Evolutionary conservation across 64 coral and sea anemone species (phyloP).

Genomic region (Porites australiensis): DNA sequence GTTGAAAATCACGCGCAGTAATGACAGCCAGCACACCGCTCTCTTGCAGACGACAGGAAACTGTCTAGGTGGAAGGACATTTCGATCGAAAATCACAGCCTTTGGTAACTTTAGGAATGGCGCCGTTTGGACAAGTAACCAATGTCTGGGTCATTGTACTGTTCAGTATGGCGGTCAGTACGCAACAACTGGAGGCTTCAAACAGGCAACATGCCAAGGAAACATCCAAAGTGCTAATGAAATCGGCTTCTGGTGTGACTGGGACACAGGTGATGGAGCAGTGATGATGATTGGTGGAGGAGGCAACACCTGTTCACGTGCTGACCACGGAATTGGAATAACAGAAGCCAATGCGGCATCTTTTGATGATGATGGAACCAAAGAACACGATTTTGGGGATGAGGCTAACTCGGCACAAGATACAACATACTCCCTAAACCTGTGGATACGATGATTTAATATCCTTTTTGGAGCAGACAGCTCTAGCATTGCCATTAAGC

Average conservation of each 20-base stretch:
- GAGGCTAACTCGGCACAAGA: too few relatives aligned
- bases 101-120: conserved; percentile 28
- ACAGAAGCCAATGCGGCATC: too few relatives aligned
- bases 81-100: conserved; percentile 21
- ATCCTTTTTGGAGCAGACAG: too few relatives aligned
- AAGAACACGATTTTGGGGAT: too few relatives aligned
- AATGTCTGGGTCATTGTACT: conserved; percentile 27
- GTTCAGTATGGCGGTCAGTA: not conserved
- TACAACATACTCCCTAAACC: too few relatives aligned
- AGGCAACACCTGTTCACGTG: too few relatives aligned
- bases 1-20: conserved; percentile 62
- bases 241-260: conserved; percentile 8
- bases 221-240: conserved; percentile 14
- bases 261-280: too few relatives aligned
- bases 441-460: too few relatives aligned
- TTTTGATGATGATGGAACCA: too few relatives aligned
- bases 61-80: conserved; percentile 10
- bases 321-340: too few relatives aligned
- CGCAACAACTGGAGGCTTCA: conserved; percentile 15
- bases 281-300: too few relatives aligned
- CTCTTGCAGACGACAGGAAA: not conserved
- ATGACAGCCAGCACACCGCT: conserved; percentile 23
- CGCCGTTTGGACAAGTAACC: not conserved
- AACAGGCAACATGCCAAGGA: not conserved
- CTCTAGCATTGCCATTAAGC: too few relatives aligned